A percentile compares a stretch with the other conserved stretches of the same genome.
Evolutionary conservation across 2,113 vertebrate species (phyloP).

Genomic region (Ptilonorhynchus violaceus): DNA sequence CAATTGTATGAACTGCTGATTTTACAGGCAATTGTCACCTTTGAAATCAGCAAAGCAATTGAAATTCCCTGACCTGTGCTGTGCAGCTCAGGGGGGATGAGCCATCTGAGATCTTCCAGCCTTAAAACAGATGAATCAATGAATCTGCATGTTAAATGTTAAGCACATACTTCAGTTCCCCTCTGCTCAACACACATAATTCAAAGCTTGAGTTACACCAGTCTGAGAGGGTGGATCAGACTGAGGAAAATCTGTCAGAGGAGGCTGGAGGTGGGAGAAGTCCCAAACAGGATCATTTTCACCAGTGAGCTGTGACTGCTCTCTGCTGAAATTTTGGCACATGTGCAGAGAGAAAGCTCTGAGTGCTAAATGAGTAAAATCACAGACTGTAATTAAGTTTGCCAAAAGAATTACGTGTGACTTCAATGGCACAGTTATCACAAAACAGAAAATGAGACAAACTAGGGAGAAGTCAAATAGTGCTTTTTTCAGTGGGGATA

Average conservation of each 20-base stretch:
- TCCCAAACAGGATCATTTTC: background rate
- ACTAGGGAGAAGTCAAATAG: background rate
- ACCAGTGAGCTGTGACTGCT: background rate
- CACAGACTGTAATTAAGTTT: background rate
- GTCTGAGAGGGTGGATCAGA: background rate
- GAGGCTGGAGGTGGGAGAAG: background rate
- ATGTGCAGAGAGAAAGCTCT: background rate
- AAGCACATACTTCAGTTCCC: background rate
- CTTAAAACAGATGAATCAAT: constrained; percentile 23
- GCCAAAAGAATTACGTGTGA: background rate
- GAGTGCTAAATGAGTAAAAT: background rate
- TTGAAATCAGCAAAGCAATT: background rate
- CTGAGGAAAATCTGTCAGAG: background rate
- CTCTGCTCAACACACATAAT: background rate
- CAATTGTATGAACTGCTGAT: background rate
- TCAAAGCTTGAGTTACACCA: background rate
- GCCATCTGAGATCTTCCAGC: background rate
- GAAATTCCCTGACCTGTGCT: background rate
- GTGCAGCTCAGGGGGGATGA: background rate
- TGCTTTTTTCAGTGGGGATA: background rate
- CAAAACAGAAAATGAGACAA: background rate
- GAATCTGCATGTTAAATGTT: background rate
- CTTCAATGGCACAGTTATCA: background rate
- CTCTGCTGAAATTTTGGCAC: constrained; percentile 8
- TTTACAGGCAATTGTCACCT: background rate